phyloP scores from a whole-genome alignment of 2,113 vertebrate genomes.

The Grantiella picta region DNA sequence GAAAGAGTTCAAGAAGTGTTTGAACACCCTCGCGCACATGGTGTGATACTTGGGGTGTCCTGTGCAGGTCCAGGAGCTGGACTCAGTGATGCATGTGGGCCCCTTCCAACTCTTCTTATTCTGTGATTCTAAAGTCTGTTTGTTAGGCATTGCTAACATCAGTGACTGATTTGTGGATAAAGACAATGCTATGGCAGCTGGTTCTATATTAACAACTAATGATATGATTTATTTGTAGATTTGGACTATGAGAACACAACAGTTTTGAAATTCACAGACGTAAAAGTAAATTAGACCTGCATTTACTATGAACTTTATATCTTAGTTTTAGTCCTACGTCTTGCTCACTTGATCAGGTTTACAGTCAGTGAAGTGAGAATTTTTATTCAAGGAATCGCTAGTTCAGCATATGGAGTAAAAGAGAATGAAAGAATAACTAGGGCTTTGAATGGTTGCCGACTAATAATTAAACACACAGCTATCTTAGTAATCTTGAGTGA shows the following conservation, averaged over 20 bases:
- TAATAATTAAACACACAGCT: neutral
- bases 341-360: neutral
- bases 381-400: slow-evolving; percentile 5
- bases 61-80: neutral
- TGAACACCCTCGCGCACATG: neutral
- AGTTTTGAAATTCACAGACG: neutral
- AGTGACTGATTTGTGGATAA: neutral
- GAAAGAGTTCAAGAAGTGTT: neutral
- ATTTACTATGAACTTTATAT: neutral
- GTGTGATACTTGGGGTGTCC: neutral
- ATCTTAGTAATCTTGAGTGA: neutral
- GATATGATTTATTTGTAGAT: neutral
- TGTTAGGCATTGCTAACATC: neutral
- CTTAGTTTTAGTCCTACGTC: neutral
- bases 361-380: neutral
- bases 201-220: neutral
- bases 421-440: neutral
- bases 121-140: neutral
- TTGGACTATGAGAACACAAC: accelerated
- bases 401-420: neutral
- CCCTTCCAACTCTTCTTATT: neutral
- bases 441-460: neutral
- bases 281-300: neutral
- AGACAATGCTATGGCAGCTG: neutral
- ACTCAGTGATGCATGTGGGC: neutral